Conservation (phyloP, 1,140 invertebrate species). For the Eubasilissa regina region DNA sequence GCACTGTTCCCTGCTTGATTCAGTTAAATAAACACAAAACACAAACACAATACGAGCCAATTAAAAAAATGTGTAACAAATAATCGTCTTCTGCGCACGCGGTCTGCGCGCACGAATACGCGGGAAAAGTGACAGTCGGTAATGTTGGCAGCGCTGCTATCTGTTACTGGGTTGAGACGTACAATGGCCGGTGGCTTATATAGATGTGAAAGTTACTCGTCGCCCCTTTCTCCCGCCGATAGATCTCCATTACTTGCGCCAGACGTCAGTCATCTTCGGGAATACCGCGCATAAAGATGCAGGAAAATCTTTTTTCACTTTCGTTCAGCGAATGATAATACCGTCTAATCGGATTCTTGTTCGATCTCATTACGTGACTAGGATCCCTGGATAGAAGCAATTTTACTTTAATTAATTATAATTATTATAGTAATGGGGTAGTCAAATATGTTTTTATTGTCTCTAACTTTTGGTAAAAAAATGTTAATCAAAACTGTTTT, state of each 20-base stretch:
- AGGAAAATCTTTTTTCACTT: neutral
- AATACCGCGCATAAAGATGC: neutral
- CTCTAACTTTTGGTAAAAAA: no score
- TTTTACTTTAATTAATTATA: no score
- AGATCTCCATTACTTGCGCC: neutral
- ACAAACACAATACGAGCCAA: slow-evolving; percentile 44
- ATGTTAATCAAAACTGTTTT: no score
- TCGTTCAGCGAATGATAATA: no score
- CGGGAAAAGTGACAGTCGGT: slow-evolving; percentile 45
- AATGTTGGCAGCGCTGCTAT: slow-evolving; percentile 24
- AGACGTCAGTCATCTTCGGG: neutral
- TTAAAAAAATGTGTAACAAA: slow-evolving; percentile 18
- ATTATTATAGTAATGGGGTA: no score
- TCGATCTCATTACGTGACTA: no score
- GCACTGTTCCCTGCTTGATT: slow-evolving; percentile 38
- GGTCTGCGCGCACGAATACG: slow-evolving; percentile 33
- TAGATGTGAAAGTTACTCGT: slow-evolving; percentile 56
- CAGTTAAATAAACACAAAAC: slow-evolving; percentile 34
- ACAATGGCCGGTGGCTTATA: slow-evolving; percentile 49
- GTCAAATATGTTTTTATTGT: no score
- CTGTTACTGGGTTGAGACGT: slow-evolving; percentile 49
- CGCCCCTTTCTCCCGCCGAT: slow-evolving; percentile 55
- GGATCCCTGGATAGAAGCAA: no score
- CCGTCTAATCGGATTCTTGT: no score
- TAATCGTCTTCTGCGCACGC: slow-evolving; percentile 23